Base-by-base conservation (phyloP, 2,888 invertebrate species). In the Agonum fuliginosum region DNA sequence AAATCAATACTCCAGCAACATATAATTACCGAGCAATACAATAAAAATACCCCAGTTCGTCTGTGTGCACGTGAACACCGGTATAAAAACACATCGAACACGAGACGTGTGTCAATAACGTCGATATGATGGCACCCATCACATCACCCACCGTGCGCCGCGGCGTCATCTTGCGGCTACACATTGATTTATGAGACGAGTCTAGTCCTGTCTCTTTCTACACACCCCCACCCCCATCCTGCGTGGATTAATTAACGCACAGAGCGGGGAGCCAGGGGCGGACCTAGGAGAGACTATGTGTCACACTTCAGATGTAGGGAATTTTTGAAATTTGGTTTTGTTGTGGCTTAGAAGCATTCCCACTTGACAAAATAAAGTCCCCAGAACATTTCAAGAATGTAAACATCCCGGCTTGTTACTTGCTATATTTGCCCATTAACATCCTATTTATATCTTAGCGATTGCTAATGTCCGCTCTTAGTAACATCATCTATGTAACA, bases 121-220 rank as follows among this genome's bases (percentile, higher is more conserved):
- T 86, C 86, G 84, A 86, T 86, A 86, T 86, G 86, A 86, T 86
- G 86, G 84, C 85, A 27, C 46, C 67, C 41, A 43, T 12, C 69
- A 14, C 30, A n/a, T n/a, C n/a, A n/a, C n/a, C n/a, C n/a, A 12
- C 12, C 37, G 37, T 37, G 10, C 37, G 46, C 8, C 27, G 67
- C 41, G 41, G 5, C 86, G 86, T 86, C 86, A 86, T 86, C 86
- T 86, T 86, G 86, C 85, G 85, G 85, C 84, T 85, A 85, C 85
- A 85, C 84, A 85, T 86, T 86, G 86, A 86, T 86, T 86, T 86
- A 86, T 86, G 86, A 84, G 54, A 72, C 22, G 37, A 20, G 48
- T n/a, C 54, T 17, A 10, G 34, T 24, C 43, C 43, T 62, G 14
- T 62, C 62, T 62, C 62, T 27, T 5, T 62, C 62, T 27, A 69